These are phyloP conservation scores for Coluber constrictor DNA, from an alignment of 2,797 vertebrate genomes.

Conservation along the genomic window DNA sequence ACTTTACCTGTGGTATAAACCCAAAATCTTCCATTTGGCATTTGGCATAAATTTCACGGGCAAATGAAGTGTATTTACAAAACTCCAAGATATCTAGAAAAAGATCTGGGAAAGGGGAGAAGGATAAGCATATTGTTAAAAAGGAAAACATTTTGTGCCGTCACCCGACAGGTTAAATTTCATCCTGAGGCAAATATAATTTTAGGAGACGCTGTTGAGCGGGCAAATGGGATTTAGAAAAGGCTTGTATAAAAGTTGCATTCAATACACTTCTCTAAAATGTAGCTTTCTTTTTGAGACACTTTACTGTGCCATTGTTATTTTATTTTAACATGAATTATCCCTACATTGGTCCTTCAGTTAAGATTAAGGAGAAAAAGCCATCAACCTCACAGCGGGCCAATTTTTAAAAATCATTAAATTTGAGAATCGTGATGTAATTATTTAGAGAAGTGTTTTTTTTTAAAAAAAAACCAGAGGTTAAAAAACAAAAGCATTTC, in stretches of 20 bases:
- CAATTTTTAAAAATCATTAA: background rate
- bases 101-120: conserved; percentile 75
- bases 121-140: background rate
- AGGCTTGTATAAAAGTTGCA: background rate
- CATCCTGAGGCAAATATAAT: background rate
- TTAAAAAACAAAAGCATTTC: background rate
- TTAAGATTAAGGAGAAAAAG: background rate
- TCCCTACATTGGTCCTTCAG: background rate
- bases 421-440: background rate
- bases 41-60: conserved; percentile 88
- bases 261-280: background rate
- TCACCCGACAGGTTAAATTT: background rate
- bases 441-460: background rate
- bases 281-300: background rate
- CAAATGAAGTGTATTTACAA: conserved; percentile 84
- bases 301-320: background rate
- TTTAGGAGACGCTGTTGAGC: background rate
- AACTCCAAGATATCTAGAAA: conserved; percentile 89
- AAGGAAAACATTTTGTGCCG: background rate
- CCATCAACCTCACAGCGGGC: no score
- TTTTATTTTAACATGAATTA: background rate
- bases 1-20: conserved; percentile 82
- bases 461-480: background rate
- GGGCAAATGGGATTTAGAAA: background rate
- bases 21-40: conserved; percentile 91